Evolutionary conservation across 2,888 invertebrate genomes (phyloP).

Genomic region (Vannuccia rotundouncinata): DNA sequence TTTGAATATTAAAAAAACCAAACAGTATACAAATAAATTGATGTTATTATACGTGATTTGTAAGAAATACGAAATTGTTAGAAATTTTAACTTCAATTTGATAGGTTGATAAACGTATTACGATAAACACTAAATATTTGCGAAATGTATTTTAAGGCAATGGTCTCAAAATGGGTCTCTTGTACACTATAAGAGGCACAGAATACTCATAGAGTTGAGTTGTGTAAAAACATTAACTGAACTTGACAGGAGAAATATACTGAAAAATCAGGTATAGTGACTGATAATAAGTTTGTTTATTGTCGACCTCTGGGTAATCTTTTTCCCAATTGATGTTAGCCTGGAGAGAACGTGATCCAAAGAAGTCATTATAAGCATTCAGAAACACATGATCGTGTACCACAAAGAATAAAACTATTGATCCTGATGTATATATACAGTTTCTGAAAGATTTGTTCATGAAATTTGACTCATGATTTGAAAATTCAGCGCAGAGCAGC

Average conservation of each 20-base stretch:
- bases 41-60: no score
- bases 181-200: background rate
- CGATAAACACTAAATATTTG: no score
- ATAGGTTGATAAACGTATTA: no score
- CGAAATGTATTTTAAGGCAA: background rate
- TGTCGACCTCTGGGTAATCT: background rate
- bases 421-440: background rate
- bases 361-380: background rate
- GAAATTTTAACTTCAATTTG: no score
- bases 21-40: no score
- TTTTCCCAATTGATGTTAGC: no score
- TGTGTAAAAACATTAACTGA: background rate
- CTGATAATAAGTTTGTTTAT: background rate
- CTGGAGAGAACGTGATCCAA: no score
- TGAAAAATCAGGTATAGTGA: background rate
- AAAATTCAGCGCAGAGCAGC: background rate
- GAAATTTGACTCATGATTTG: background rate
- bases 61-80: no score
- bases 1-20: background rate
- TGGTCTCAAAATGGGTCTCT: background rate
- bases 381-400: no score
- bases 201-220: background rate
- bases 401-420: no score
- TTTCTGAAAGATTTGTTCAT: background rate
- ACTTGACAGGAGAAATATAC: background rate